These are phyloP conservation scores for Calliopsis andreniformis DNA, from an alignment of 1,140 invertebrate genomes.

Conservation along the genomic window DNA sequence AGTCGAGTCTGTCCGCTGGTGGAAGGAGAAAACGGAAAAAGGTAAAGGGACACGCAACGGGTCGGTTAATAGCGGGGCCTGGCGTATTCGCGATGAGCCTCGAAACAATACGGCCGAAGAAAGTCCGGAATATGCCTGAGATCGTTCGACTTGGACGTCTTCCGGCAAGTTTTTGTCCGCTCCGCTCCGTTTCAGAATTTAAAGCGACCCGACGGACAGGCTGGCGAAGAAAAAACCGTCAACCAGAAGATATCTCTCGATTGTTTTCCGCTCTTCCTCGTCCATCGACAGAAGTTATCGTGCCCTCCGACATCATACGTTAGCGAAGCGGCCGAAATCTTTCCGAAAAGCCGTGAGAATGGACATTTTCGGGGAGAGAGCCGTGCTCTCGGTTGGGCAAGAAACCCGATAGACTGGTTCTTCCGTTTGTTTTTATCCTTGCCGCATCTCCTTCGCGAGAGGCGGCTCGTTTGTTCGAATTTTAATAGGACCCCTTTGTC, in stretches of 20 bases:
- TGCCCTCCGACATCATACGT: conserved; percentile 29
- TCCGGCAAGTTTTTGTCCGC: conserved; percentile 25
- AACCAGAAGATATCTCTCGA: conserved; percentile 23
- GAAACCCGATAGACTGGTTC: conserved; percentile 62
- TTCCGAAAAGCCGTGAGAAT: conserved; percentile 47
- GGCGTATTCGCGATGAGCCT: conserved; percentile 20
- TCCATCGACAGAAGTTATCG: neutral
- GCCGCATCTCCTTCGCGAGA: conserved; percentile 22
- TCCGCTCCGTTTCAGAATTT: conserved; percentile 31
- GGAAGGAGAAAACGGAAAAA: neutral
- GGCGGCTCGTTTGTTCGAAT: conserved; percentile 44
- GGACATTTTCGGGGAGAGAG: conserved; percentile 12
- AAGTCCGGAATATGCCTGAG: neutral
- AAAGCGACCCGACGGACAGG: conserved; percentile 20
- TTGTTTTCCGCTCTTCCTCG: conserved; percentile 29
- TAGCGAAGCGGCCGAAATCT: conserved; percentile 4
- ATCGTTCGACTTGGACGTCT: neutral
- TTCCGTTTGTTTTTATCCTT: conserved; percentile 48
- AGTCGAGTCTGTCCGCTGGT: neutral
- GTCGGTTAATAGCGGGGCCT: neutral
- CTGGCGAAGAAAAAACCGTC: neutral
- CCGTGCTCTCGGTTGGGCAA: conserved; percentile 20
- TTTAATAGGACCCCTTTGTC: conserved; percentile 41
- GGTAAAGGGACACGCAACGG: neutral
- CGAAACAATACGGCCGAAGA: conserved; percentile 23